These are phyloP conservation scores for Arvicanthis niloticus DNA, from an alignment of 2,113 vertebrate genomes.

Conservation along the genomic window DNA sequence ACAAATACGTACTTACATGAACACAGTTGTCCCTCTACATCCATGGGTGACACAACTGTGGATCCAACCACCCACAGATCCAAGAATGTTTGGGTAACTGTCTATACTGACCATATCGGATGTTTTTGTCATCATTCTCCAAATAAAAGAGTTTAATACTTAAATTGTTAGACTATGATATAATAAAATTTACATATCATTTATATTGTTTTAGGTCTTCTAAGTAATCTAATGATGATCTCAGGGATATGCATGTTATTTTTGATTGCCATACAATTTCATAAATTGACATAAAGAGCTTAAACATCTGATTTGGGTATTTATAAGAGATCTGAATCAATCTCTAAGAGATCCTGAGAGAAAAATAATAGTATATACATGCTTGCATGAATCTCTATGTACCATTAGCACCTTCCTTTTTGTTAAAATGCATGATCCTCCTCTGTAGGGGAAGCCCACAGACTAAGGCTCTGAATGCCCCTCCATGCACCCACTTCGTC, in stretches of 20 bases:
- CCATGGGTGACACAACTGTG: neutral
- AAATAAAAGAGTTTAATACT: neutral
- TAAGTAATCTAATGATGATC: neutral
- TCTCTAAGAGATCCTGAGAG: neutral
- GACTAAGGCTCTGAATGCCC: rapidly evolving
- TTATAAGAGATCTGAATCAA: neutral
- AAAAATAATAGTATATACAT: neutral
- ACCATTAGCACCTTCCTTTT: neutral
- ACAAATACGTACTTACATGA: neutral
- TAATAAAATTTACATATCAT: neutral
- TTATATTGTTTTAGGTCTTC: neutral
- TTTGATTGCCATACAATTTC: neutral
- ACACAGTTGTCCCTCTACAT: neutral
- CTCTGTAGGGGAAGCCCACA: neutral
- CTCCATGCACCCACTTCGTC: neutral
- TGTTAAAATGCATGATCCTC: neutral
- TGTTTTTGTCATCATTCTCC: neutral
- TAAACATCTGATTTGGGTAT: neutral
- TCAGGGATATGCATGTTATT: neutral
- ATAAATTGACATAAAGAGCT: neutral
- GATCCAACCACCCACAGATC: neutral
- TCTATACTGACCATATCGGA: neutral
- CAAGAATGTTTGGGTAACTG: neutral
- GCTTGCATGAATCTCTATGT: neutral
- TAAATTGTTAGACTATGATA: neutral